These are phyloP conservation scores for Sebastes hubbsi DNA, from an alignment of 2,797 vertebrate species.

Conservation along the genomic window DNA sequence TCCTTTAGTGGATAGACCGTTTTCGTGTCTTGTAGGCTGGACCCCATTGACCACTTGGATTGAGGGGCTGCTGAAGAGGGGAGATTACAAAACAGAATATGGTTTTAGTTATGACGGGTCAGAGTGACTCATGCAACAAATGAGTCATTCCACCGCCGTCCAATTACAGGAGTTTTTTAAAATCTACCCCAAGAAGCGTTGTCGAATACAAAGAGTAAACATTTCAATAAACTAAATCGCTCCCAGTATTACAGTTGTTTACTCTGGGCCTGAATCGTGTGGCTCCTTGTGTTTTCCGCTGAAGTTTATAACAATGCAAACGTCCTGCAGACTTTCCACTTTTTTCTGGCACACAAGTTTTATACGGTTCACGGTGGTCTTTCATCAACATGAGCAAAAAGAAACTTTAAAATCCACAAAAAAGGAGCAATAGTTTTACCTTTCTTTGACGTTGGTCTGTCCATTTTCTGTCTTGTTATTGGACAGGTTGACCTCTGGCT, in stretches of 20 bases:
- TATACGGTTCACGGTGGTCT: conserved; percentile 40
- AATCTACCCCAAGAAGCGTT: not conserved
- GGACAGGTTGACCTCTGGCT: conserved; percentile 56
- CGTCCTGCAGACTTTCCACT: conserved; percentile 19
- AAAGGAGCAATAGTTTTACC: conserved; percentile 55
- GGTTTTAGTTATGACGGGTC: conserved; percentile 22
- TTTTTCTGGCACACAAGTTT: conserved; percentile 26
- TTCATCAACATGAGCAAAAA: conserved; percentile 3
- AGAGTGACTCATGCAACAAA: conserved; percentile 41
- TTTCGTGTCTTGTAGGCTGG: conserved; percentile 88
- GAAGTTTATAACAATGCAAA: conserved; percentile 46
- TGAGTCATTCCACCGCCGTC: conserved; percentile 32
- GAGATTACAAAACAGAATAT: conserved; percentile 26
- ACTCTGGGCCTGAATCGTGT: not conserved
- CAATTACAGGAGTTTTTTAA: conserved; percentile 24
- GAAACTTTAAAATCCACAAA: not conserved
- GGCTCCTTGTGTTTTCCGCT: conserved; percentile 35
- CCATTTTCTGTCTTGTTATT: conserved; percentile 69
- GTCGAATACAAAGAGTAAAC: conserved; percentile 35
- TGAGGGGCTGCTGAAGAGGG: conserved; percentile 54
- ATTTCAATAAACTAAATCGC: conserved; percentile 28
- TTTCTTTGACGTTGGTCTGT: conserved; percentile 64
- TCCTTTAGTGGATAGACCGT: conserved; percentile 86
- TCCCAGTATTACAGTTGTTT: conserved; percentile 21
- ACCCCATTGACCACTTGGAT: conserved; percentile 87